Evolutionary conservation across 2,888 invertebrate species (phyloP), one percentile per base, ranked within the genome.

Genomic region (Meloe dianella): DNA sequence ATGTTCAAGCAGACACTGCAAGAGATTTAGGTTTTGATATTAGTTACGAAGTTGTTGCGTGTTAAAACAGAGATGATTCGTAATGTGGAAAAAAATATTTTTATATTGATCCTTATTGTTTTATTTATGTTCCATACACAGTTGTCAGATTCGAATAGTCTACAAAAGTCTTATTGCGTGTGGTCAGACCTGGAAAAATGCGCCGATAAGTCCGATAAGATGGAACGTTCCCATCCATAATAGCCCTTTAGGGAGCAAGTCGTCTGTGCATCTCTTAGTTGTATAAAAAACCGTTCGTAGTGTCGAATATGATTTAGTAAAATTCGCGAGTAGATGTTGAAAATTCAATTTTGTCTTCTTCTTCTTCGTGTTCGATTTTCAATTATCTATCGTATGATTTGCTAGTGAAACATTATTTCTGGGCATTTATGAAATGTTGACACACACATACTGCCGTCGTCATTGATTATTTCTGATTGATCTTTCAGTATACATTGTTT

Each of bases 401-500:
- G 2, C 27, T 27, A 2, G 27, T 27, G 27, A 27, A 2, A 27
- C 27, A 27, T 27, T 27, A 27, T 27, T 27, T 27, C 27, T 27
- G 27, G 27, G 4, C 4, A 27, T 27, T 27, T 4, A 27, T 27
- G 27, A 4, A 27, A 27, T 3, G 27, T 27, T 22, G 54, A n/a
- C n/a, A n/a, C n/a, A n/a, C n/a, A n/a, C n/a, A n/a, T n/a, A n/a
- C n/a, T n/a, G n/a, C n/a, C n/a, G n/a, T n/a, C n/a, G 9, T 14
- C 14, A 14, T 35, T 35, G 35, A 35, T 35, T 35, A 35, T 35
- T 35, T 35, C 1, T 76, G 75, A 73, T 75, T 74, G 80, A 78
- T 76, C 79, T 35, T 35, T 35, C 14, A 32, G 77, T 80, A 80
- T 81, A 80, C 81, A 78, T 80, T 80, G 79, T 81, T 79, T 77